These are phyloP conservation scores for Tursiops truncatus DNA, from an alignment of 2,113 vertebrate species.

Conservation along the genomic window DNA sequence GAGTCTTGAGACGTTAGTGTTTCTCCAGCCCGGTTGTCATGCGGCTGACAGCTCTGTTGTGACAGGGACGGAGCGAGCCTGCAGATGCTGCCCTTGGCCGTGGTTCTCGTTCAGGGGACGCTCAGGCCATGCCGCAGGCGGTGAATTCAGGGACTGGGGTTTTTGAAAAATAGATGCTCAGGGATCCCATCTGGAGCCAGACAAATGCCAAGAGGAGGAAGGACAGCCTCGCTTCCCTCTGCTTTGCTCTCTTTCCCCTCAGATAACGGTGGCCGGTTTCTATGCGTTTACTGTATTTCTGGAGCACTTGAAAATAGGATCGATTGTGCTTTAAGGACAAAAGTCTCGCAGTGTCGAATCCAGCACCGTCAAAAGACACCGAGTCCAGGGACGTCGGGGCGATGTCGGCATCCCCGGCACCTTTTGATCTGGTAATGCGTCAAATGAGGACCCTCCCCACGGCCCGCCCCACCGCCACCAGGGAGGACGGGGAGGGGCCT, in stretches of 20 bases:
- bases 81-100: background rate
- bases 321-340: background rate
- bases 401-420: fast-evolving
- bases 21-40: background rate
- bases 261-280: fast-evolving
- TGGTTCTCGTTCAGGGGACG: background rate
- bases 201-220: background rate
- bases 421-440: background rate
- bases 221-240: background rate
- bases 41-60: background rate
- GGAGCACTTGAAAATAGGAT: background rate
- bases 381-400: fast-evolving
- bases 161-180: conserved; percentile 60
- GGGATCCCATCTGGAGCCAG: conserved; percentile 45
- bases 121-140: background rate
- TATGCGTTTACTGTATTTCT: background rate
- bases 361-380: background rate
- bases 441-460: no score
- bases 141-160: background rate
- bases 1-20: background rate
- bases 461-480: fast-evolving
- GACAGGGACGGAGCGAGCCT: background rate
- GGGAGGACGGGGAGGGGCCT: background rate
- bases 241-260: background rate
- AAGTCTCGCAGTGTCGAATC: background rate